Conservation (phyloP, 2,797 vertebrate genomes). For the Glossophaga mutica region DNA sequence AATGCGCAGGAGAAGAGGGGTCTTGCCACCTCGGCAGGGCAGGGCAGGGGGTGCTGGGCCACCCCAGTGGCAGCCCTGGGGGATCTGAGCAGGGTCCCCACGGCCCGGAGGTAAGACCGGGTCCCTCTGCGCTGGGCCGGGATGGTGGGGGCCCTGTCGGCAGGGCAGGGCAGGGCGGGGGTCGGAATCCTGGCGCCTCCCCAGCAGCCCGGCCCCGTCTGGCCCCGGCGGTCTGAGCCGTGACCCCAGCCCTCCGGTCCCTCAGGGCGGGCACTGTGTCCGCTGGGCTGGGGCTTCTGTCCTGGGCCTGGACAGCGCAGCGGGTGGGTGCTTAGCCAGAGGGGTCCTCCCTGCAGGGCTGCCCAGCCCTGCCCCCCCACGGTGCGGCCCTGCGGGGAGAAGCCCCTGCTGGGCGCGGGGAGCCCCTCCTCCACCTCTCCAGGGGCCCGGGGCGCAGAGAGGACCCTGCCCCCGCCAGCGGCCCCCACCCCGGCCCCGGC, state of each 20-base stretch:
- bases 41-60: not conserved
- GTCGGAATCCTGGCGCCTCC: not conserved
- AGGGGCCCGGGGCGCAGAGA: not conserved
- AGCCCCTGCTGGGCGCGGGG: not conserved
- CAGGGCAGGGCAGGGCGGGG: rapidly evolving
- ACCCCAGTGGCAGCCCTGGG: not conserved
- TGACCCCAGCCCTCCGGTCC: not conserved
- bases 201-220: not conserved
- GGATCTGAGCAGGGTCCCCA: not conserved
- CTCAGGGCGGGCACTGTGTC: not conserved
- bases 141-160: not conserved
- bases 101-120: not conserved
- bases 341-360: not conserved
- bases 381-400: too few relatives aligned
- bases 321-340: not conserved
- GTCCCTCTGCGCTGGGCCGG: not conserved
- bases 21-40: not conserved
- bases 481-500: too few relatives aligned
- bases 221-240: not conserved
- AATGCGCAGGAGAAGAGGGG: not conserved
- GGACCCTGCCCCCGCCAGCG: too few relatives aligned
- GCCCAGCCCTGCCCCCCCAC: too few relatives aligned
- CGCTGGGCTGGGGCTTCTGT: not conserved
- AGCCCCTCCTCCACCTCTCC: not conserved
- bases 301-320: not conserved